These are phyloP conservation scores for Poicephalus gulielmi DNA, from an alignment of 2,113 vertebrate genomes.

Conservation along the genomic window DNA sequence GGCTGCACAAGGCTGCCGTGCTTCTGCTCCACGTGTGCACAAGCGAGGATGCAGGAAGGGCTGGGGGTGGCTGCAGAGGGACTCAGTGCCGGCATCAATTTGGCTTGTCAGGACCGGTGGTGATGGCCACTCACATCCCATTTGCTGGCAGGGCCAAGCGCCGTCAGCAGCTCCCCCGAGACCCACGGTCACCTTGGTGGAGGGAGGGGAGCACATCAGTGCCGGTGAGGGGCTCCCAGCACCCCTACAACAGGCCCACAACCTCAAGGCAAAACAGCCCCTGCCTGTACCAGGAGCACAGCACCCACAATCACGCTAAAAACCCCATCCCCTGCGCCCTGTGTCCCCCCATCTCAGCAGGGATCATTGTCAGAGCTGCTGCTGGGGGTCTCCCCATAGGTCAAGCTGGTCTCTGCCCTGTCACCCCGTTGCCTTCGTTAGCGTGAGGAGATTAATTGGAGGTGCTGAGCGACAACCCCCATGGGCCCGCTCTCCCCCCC, in stretches of 20 bases:
- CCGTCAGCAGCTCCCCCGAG: conserved; percentile 14
- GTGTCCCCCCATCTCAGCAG: accelerated
- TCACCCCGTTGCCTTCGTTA: conserved; percentile 31
- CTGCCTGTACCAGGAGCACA: accelerated
- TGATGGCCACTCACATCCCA: conserved; percentile 61
- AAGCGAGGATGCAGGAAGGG: neutral
- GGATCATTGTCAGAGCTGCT: accelerated
- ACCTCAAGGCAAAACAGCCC: neutral
- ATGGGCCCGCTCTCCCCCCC: neutral
- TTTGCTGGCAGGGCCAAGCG: neutral
- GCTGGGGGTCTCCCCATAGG: neutral
- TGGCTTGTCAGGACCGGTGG: conserved; percentile 26
- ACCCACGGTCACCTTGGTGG: conserved; percentile 44
- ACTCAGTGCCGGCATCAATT: conserved; percentile 54
- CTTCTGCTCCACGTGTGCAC: accelerated
- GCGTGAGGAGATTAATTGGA: conserved; percentile 44
- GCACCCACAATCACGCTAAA: accelerated
- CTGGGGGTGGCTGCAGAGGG: neutral
- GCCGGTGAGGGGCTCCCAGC: neutral
- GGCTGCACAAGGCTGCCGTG: neutral
- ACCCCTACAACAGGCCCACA: neutral
- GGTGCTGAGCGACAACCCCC: conserved; percentile 29
- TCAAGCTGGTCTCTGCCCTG: neutral
- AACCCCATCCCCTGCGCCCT: neutral
- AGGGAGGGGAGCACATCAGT: neutral